These are phyloP conservation scores for Apantesis nais DNA, from an alignment of 2,888 invertebrate species.

Conservation along the genomic window DNA sequence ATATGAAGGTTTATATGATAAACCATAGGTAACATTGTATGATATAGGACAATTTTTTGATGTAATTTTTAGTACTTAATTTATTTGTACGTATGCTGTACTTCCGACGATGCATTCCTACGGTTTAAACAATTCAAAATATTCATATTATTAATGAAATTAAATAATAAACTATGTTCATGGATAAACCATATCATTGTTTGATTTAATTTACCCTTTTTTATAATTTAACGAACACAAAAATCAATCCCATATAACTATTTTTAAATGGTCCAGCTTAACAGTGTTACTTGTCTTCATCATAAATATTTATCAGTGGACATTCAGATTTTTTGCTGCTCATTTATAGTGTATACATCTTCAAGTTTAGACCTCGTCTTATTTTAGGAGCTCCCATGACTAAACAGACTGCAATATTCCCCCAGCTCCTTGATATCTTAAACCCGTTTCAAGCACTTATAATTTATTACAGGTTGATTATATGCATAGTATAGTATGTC, in stretches of 20 bases:
- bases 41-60: slow-evolving; percentile 66
- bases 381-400: too few relatives aligned
- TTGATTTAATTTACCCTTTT: slow-evolving; percentile 33
- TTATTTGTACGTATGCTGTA: slow-evolving; percentile 77
- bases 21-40: slow-evolving; percentile 70
- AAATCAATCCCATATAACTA: too few relatives aligned
- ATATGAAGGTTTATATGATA: slow-evolving; percentile 76
- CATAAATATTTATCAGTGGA: neutral
- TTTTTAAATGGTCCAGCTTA: too few relatives aligned
- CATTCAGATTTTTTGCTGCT: neutral
- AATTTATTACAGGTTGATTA: too few relatives aligned
- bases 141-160: slow-evolving; percentile 62
- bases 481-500: too few relatives aligned
- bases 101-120: slow-evolving; percentile 79
- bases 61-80: slow-evolving; percentile 79
- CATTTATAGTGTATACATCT: too few relatives aligned
- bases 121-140: slow-evolving; percentile 75
- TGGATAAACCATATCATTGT: slow-evolving; percentile 55
- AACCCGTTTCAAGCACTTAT: too few relatives aligned
- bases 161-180: slow-evolving; percentile 76
- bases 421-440: too few relatives aligned
- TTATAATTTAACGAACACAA: neutral
- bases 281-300: too few relatives aligned
- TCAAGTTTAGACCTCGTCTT: too few relatives aligned
- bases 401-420: too few relatives aligned